Base-by-base conservation (phyloP, 2,113 vertebrate species). In the Zosterops japonicus region DNA sequence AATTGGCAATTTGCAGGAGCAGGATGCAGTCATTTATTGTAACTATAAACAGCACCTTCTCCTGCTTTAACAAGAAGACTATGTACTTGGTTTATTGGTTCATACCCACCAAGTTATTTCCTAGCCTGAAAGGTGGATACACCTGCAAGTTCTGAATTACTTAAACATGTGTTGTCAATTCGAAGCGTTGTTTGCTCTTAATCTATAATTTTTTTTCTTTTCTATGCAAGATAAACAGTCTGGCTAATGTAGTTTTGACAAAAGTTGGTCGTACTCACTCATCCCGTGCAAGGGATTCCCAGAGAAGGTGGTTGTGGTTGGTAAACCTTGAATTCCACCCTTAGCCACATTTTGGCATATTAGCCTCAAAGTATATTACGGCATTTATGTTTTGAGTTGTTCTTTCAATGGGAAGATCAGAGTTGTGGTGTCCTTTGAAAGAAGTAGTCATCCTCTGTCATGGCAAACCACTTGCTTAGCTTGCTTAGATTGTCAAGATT, bases 1-100 rank as follows among this genome's bases (percentile, higher is more conserved):
- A 86, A 39, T 12, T 70, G 74, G 77, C 85, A 96, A 61, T 94
- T 85, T 90, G 36, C 85, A 68, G 64, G 67, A 74, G 53, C 74
- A 87, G 76, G 75, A 90, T 83, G 87, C 65, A 86, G 59, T 92
- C 81, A 94, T 95, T 92, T 95, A 67, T 84, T 84, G 49, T 69
- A 63, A 42, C 74, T 74, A 55, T 65, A 87, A 93, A 77, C 65
- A 76, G 44, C 69, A 87, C 61, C 39, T 90, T 92, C 69, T 82
- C 8, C 41, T 81, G 44, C 60, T 79, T 87, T 69, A 86, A 79
- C 23, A 41, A 72, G 76, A 22, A 83, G 65, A 74, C 52, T 47
- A 0, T 69, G 57, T 36, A n/a, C 56, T 65, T 2, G 4, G 23
- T 90, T 90, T 88, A 71, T 50, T 70, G 64, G 42, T 90, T 93